Percentiles rank a stretch among this genome's conserved stretches.
Conservation (phyloP, 1,140 invertebrate species). For the Drosophila repleta region DNA sequence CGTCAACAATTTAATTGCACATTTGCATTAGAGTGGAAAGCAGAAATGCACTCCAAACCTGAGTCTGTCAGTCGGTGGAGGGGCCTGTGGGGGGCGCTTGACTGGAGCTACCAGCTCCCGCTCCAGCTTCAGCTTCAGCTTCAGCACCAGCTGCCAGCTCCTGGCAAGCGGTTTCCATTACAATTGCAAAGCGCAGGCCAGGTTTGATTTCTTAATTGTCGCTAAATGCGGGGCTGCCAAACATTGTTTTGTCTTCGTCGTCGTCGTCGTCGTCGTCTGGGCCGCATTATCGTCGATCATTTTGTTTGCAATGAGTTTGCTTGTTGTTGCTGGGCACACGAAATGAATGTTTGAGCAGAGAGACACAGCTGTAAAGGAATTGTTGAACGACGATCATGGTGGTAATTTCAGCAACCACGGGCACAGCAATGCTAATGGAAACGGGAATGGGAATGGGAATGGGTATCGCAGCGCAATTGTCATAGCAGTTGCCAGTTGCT, state of each 20-base stretch:
- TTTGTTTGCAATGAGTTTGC: conserved; percentile 75
- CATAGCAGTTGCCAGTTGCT: conserved; percentile 30
- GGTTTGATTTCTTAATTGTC: conserved; percentile 82
- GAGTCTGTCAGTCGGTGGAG: conserved; percentile 41
- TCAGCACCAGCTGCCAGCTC: conserved; percentile 40
- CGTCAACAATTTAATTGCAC: conserved; percentile 80
- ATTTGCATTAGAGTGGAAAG: conserved; percentile 78
- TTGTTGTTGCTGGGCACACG: conserved; percentile 63
- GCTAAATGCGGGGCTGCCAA: conserved; percentile 75
- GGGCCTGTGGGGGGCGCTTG: background rate
- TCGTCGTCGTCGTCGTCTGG: conserved; percentile 12
- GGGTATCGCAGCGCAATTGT: conserved; percentile 48
- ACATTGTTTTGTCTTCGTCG: conserved; percentile 54
- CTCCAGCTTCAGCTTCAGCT: conserved; percentile 1
- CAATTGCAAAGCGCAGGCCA: conserved; percentile 64
- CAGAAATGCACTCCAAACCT: conserved; percentile 39
- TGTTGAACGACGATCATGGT: conserved; percentile 68
- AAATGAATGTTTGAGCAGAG: conserved; percentile 61
- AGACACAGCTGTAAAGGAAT: conserved; percentile 65
- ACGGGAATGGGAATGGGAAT: conserved; percentile 10
- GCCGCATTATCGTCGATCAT: conserved; percentile 73
- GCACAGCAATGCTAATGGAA: background rate
- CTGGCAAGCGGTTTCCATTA: conserved; percentile 66
- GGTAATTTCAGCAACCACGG: conserved; percentile 57
- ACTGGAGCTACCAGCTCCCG: conserved; percentile 14